These are phyloP conservation scores for Syndactyla subalaris DNA, from an alignment of 2,797 vertebrate genomes.

Conservation along the genomic window DNA sequence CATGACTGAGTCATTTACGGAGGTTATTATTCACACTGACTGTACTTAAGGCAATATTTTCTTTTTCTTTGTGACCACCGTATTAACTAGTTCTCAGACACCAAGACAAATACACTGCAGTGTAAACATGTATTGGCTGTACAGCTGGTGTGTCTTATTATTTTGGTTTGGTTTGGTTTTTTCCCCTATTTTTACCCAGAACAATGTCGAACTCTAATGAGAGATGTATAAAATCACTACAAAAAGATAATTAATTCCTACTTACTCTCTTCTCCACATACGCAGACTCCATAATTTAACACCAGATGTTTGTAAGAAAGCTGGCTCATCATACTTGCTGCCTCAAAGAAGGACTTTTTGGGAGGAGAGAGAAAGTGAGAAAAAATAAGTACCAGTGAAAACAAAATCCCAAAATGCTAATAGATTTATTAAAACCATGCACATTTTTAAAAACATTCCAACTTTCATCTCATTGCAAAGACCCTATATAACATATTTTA, in stretches of 20 bases:
- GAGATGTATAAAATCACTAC: neutral
- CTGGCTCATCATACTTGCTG: constrained; percentile 99
- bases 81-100: neutral
- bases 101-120: neutral
- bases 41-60: neutral
- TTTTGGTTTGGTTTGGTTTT: neutral
- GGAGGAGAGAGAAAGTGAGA: neutral
- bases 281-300: constrained; percentile 94
- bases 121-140: accelerated
- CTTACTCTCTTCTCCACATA: constrained; percentile 96
- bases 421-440: neutral
- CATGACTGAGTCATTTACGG: neutral
- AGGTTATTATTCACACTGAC: neutral
- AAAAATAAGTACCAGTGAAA: constrained; percentile 1
- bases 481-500: neutral
- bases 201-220: neutral
- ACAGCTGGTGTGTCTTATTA: neutral
- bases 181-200: neutral
- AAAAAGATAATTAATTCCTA: constrained; percentile 41
- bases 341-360: constrained; percentile 94
- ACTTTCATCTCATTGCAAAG: neutral
- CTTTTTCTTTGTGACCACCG: neutral
- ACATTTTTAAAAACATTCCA: neutral
- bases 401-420: neutral
- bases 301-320: constrained; percentile 95